Conservation (phyloP, 2,113 vertebrate genomes). For the Nestor notabilis region DNA sequence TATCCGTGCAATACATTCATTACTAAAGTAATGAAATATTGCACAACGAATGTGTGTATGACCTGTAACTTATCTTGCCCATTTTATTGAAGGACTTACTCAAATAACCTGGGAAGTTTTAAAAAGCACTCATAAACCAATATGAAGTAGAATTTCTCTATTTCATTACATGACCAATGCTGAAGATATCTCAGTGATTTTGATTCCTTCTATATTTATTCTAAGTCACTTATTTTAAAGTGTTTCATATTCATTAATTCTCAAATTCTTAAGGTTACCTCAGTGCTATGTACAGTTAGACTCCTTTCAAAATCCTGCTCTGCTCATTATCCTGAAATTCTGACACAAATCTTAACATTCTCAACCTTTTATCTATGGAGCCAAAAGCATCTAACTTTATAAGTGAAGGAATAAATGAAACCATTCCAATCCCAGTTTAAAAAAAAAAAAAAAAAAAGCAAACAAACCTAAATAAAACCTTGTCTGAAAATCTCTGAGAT, state of each 20-base stretch:
- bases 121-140: background rate
- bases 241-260: background rate
- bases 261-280: background rate
- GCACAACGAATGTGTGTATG: background rate
- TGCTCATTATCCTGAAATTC: background rate
- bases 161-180: background rate
- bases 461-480: background rate
- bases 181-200: background rate
- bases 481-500: background rate
- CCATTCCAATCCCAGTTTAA: background rate
- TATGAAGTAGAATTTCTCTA: background rate
- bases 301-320: background rate
- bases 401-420: background rate
- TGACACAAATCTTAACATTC: background rate
- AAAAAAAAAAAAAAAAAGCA: background rate
- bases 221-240: background rate
- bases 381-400: background rate
- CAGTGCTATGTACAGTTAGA: background rate
- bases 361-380: background rate
- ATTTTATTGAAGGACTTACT: background rate
- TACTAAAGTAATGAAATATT: background rate
- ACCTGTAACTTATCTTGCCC: background rate
- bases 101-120: background rate
- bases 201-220: background rate
- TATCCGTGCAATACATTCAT: fast-evolving